Evolutionary conservation across 2,888 invertebrate genomes (phyloP), one percentile per base, ranked within the genome.

Genomic region (Myathropa florea): DNA sequence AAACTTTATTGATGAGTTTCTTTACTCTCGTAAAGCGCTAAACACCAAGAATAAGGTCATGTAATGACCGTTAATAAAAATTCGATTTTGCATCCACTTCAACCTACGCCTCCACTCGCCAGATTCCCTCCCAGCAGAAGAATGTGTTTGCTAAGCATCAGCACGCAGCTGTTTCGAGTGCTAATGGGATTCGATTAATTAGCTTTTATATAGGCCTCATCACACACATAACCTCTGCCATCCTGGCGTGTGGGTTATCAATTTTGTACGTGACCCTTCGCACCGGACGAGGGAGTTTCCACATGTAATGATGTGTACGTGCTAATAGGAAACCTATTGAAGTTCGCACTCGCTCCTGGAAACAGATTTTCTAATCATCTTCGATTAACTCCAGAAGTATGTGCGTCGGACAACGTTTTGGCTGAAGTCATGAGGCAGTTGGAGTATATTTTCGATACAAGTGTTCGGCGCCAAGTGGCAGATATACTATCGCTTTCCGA

Each of bases 101-200:
- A 64, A 65, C 75, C 61, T 61, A 33, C 53, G 21, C n/a, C n/a
- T n/a, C n/a, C n/a, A n/a, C n/a, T n/a, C n/a, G 46, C 24, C 14
- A 39, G 53, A 30, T 61, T 24, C 57, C 12, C 57, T 24, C 57
- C 23, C 57, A 10, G 12, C 57, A 23, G 24, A 24, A 57, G 57
- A 57, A 26, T 26, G 14, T 57, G 10, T 57, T 60, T 72, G 60
- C 53, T 68, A 67, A 53, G 60, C 73, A 46, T 55, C 65, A 60
- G 61, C 71, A 73, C 73, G 71, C 85, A 85, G 85, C 72, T 85
- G 85, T 70, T 81, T 68, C 81, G 81, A 68, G 77, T 81, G 81
- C 85, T 81, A 85, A 85, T 85, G 85, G 85, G 70, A 85, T 85
- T 81, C 81, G 85, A 85, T 85, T 85, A 85, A 85, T 85, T 85